Evolutionary conservation across 2,797 vertebrate species (phyloP), one percentile per base, ranked within the genome.

Genomic region (Sebastes nivosus): DNA sequence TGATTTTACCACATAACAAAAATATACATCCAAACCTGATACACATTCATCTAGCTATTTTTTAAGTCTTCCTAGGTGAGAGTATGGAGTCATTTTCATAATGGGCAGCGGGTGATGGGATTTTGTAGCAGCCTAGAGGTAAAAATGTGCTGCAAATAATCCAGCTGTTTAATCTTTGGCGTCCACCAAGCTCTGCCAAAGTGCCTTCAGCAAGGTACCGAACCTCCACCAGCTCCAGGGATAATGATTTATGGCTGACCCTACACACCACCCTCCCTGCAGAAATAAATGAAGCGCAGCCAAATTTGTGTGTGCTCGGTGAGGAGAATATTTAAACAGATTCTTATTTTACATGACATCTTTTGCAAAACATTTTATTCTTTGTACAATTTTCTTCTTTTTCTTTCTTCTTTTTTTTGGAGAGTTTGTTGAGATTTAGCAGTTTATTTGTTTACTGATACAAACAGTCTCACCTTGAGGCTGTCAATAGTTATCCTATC

Each of bases 141-240:
- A 63, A 60, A 84, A 72, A 79, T 42, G 30, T 29, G 54, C 73
- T 55, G 5, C 70, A 50, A 64, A 71, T 83, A 70, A 80, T 79
- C 79, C 84, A 82, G 65, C 46, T 75, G 73, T 77, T 60, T 87
- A 74, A 82, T 86, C 77, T 85, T 61, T 65, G 60, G 24, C 29
- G 1, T 64, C 76, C 57, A 77, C 71, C 52, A 54, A 65, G 55
- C 66, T 75, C 69, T 69, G 68, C 75, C 57, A 71, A 74, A 67
- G 72, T 52, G 61, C 86, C 76, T 77, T 24, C 52, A 78, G 86
- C 64, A 55, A 67, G n/a, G 20, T 22, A 70, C 30, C 32, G 42
- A 75, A 55, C 50, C 50, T 60, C 32, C 32, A 77, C 16, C 50
- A 72, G 78, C 75, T 86, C 16, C 8, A 8, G 66, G 22, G 32